A percentile compares a stretch with the other conserved stretches of the same genome.
Conservation (phyloP, 2,888 invertebrate species). For the Phalera bucephala region DNA sequence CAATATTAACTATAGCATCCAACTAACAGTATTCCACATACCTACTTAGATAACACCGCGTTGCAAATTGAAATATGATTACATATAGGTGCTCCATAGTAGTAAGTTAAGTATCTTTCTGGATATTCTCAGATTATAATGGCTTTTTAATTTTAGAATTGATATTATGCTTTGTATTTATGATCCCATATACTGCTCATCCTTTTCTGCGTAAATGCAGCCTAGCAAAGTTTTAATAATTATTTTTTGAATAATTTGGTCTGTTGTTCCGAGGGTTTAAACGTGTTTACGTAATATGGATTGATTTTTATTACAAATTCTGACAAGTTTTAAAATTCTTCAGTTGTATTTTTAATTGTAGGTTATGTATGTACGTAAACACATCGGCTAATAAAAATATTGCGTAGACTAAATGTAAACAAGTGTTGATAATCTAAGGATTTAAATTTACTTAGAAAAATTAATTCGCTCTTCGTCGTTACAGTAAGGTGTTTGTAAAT, state of each 20-base stretch:
- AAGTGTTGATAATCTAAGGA: constrained; percentile 40
- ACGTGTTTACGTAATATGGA: constrained; percentile 39
- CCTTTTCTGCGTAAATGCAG: too few species aligned
- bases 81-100: constrained; percentile 49
- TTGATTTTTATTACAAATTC: constrained; percentile 14
- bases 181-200: constrained; percentile 11
- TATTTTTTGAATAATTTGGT: constrained; percentile 43
- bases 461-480: background rate
- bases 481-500: constrained; percentile 17
- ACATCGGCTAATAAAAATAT: constrained; percentile 33
- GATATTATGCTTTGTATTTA: constrained; percentile 29
- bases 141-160: constrained; percentile 56
- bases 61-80: constrained; percentile 19
- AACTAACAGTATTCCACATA: constrained; percentile 31
- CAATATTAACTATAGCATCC: constrained; percentile 18
- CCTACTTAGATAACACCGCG: constrained; percentile 23
- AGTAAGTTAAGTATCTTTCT: constrained; percentile 45
- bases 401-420: constrained; percentile 70
- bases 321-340: constrained; percentile 18
- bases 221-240: too few species aligned
- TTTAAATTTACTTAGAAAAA: constrained; percentile 21
- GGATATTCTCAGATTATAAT: constrained; percentile 48
- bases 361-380: constrained; percentile 50
- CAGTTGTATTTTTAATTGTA: constrained; percentile 27
- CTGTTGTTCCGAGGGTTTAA: constrained; percentile 47